Percentiles rank a stretch among this genome's conserved stretches.
These are phyloP conservation scores for Frankliniella intonsa DNA, from an alignment of 2,888 invertebrate species.

Conservation along the genomic window DNA sequence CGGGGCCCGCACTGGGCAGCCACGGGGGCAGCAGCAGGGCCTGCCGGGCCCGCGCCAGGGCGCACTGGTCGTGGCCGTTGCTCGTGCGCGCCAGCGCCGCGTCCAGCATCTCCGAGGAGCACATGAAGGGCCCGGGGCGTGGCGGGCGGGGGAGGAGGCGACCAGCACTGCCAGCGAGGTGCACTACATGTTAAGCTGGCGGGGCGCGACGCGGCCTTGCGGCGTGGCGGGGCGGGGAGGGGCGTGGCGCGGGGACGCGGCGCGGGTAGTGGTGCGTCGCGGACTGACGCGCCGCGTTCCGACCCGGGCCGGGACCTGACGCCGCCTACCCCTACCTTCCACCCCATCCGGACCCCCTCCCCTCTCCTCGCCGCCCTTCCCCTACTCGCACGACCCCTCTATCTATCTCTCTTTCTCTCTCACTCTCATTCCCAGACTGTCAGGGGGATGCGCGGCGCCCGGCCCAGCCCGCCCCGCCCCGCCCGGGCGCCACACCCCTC, in stretches of 20 bases:
- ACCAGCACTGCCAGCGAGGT: no score
- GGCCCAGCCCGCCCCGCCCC: neutral
- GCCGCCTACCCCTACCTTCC: neutral
- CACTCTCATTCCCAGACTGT: neutral
- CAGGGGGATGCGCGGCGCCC: neutral
- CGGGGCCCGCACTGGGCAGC: no score
- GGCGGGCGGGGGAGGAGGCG: no score
- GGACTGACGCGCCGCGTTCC: neutral
- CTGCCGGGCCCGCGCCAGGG: no score
- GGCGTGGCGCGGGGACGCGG: neutral
- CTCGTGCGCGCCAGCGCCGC: no score
- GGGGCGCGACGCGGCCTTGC: neutral
- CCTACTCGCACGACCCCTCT: neutral
- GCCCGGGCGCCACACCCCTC: neutral
- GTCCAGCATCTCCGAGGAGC: no score
- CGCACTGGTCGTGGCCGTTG: no score
- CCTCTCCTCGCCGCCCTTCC: neutral
- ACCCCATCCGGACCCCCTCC: neutral
- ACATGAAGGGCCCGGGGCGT: no score
- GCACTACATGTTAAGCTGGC: neutral
- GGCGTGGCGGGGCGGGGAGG: neutral
- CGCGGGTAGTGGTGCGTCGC: neutral
- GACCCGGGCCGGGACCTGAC: neutral
- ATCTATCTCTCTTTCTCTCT: neutral
- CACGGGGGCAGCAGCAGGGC: no score